Evolutionary conservation across 2,888 invertebrate species (phyloP).

Genomic region (Hofmannophila pseudospretella): DNA sequence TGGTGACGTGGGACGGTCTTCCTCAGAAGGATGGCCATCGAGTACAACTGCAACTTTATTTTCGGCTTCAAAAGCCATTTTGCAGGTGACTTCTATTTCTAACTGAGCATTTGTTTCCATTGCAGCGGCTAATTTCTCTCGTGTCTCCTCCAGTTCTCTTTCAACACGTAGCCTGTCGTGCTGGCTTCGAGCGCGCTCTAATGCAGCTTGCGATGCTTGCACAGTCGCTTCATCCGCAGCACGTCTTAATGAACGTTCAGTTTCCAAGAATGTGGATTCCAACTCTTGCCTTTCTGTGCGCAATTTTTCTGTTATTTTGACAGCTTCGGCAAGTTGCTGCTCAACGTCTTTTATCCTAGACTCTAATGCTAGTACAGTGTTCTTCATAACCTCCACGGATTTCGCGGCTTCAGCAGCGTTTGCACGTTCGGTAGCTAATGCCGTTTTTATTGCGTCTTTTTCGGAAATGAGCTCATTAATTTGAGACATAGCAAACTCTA

Average conservation of each 20-base stretch:
- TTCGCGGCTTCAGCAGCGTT: constrained; percentile 40
- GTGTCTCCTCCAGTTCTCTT: constrained; percentile 77
- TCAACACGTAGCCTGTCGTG: constrained; percentile 84
- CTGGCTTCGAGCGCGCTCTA: constrained; percentile 84
- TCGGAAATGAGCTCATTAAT: constrained; percentile 44
- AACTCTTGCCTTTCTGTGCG: constrained; percentile 58
- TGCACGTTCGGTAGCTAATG: constrained; percentile 34
- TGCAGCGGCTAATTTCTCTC: constrained; percentile 57
- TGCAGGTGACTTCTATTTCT: constrained; percentile 66
- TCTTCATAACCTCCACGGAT: constrained; percentile 38
- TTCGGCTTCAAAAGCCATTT: constrained; percentile 46
- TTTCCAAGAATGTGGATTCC: constrained; percentile 60
- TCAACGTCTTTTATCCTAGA: constrained; percentile 47
- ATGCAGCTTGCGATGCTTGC: constrained; percentile 84
- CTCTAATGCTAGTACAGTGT: constrained; percentile 38
- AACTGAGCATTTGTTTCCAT: constrained; percentile 52
- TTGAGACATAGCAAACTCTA: constrained; percentile 48
- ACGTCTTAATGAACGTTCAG: constrained; percentile 78
- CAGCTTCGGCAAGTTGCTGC: constrained; percentile 40
- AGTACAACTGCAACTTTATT: constrained; percentile 46
- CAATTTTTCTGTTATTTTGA: constrained; percentile 43
- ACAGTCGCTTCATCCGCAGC: constrained; percentile 84
- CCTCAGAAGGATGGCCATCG: constrained; percentile 47
- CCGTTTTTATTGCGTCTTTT: constrained; percentile 43
- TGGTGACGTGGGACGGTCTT: constrained; percentile 81